Base-by-base conservation (phyloP, 2,797 vertebrate species). In the Diplodus puntazzo region DNA sequence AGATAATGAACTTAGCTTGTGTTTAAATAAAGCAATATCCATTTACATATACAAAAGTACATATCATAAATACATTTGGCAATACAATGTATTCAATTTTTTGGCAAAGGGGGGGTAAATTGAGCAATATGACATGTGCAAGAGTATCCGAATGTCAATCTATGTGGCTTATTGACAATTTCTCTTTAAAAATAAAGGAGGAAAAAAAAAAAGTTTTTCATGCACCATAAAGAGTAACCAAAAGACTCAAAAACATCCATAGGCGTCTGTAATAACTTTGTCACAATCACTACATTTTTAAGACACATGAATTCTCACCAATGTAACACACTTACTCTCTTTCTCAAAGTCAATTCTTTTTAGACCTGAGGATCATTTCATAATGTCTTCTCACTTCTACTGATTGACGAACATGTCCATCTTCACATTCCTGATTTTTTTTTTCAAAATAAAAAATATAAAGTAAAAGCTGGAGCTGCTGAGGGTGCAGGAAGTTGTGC, bases 61-160 rank as follows among this genome's bases (percentile, higher is more conserved):
- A 92, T 90, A 70, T 91, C 87, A 92, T 91, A 92, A 93, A 94
- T 94, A 95, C 92, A 94, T 94, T 95, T 95, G 92, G 93, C 92
- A 95, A 94, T 91, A 92, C 73, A 81, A 84, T 90, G 81, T 90
- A 84, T 85, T 86, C 52, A 34, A 53, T 81, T 68, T 89, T 94
- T 94, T 92, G 92, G 91, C 83, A 92, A 94, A 77, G 55, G 83
- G 87, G 83, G 62, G 75, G 58, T 75, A 81, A 89, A 89, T 84
- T 92, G 82, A 92, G 89, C 85, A 89, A 88, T 76, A 85, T 86
- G 71, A 83, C 75, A 79, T 92, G 89, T 84, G 87, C 86, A 92
- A 92, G 77, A 81, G 81, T 88, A 81, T 90, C 79, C 76, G 90
- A 91, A 91, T 90, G 88, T 89, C 85, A 92, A 68, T 87, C 77